Percentiles rank a stretch among this genome's conserved stretches.
Evolutionary conservation across 2,888 invertebrate species (phyloP).

Genomic region (Agriopis aurantiaria): DNA sequence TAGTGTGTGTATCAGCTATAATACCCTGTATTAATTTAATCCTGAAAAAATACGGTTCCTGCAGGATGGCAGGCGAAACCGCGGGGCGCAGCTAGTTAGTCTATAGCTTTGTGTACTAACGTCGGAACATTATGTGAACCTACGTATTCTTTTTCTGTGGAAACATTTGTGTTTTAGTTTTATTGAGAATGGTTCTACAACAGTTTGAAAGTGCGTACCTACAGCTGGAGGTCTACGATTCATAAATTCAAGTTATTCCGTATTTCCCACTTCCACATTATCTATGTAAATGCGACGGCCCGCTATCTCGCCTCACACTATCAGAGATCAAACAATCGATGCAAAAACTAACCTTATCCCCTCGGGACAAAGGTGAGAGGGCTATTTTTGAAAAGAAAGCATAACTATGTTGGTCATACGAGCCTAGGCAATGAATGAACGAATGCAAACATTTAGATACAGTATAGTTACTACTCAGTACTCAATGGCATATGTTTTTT

Average conservation of each 20-base stretch:
- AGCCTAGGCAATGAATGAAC: constrained; percentile 49
- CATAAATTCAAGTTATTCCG: constrained; percentile 39
- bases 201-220: not conserved
- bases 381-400: constrained; percentile 7
- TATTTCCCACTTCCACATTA: constrained; percentile 28
- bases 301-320: constrained; percentile 15
- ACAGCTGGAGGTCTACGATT: constrained; percentile 25
- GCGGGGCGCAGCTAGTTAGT: too few species aligned
- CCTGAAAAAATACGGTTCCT: too few species aligned
- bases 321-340: not conserved
- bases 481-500: not conserved
- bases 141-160: too few species aligned
- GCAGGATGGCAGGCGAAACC: too few species aligned
- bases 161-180: not conserved
- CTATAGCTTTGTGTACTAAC: too few species aligned
- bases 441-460: constrained; percentile 38
- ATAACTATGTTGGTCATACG: constrained; percentile 12
- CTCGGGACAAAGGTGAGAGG: constrained; percentile 3
- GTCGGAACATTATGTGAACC: too few species aligned
- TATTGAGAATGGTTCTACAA: not conserved
- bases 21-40: too few species aligned
- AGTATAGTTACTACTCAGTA: constrained; percentile 8
- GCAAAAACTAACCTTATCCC: constrained; percentile 25
- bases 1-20: too few species aligned
- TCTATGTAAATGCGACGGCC: constrained; percentile 27